These are phyloP conservation scores for Collichthys lucidus DNA, from an alignment of 2,113 vertebrate species.

Conservation along the genomic window DNA sequence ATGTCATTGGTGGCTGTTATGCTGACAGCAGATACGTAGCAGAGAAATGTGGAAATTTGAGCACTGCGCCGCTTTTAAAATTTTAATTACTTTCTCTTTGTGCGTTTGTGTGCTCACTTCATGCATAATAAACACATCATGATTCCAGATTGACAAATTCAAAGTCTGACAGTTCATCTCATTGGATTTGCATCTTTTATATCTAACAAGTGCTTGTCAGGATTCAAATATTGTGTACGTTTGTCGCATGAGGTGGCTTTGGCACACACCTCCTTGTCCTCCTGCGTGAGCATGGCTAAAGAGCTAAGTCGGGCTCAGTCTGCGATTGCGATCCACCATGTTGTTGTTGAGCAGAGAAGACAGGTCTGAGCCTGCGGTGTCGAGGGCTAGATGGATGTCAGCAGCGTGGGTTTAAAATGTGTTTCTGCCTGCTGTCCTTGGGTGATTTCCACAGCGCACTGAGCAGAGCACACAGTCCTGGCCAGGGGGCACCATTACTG, in stretches of 20 bases:
- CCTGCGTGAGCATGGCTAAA: constrained; percentile 21
- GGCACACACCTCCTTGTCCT: background rate
- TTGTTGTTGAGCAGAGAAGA: constrained; percentile 72
- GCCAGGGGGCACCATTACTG: constrained; percentile 75
- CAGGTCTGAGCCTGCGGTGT: constrained; percentile 71
- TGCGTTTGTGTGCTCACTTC: background rate
- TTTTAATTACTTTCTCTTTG: background rate
- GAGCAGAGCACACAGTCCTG: constrained; percentile 64
- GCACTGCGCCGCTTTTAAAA: background rate
- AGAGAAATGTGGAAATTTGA: constrained; percentile 7
- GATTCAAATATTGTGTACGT: background rate
- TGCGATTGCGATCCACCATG: constrained; percentile 64
- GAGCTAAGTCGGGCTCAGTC: constrained; percentile 36
- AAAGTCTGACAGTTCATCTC: background rate
- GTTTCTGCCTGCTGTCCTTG: constrained; percentile 70
- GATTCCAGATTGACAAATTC: background rate
- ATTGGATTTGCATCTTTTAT: background rate
- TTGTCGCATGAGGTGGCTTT: constrained; percentile 7
- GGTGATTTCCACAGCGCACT: constrained; percentile 68
- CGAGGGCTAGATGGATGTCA: constrained; percentile 72
- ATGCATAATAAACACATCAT: background rate
- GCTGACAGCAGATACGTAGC: background rate
- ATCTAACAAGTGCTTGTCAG: background rate
- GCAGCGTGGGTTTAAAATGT: constrained; percentile 74
- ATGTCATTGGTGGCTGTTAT: constrained; percentile 14